Evolutionary conservation across 2,797 vertebrate genomes (phyloP).

Genomic region (Carapus acus): DNA sequence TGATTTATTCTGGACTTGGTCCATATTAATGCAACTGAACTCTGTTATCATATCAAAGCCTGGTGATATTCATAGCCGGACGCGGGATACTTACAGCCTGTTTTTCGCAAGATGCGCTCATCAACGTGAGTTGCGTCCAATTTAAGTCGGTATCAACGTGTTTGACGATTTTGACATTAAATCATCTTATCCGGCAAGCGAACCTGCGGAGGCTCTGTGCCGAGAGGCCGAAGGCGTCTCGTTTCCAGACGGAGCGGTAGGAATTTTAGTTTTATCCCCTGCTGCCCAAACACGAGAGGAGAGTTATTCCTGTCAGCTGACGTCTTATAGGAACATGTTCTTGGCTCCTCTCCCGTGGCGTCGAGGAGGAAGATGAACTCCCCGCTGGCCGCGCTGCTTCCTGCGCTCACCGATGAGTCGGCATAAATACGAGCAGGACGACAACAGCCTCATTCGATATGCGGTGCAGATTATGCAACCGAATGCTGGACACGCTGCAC

Average conservation of each 20-base stretch:
- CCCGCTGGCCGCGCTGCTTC: no score
- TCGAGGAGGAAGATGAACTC: no score
- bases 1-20: conserved; percentile 31
- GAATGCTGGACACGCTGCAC: conserved; percentile 13
- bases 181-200: conserved; percentile 22
- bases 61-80: conserved; percentile 27
- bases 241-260: no score
- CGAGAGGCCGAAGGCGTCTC: no score
- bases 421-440: no score
- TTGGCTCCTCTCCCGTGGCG: conserved; percentile 9
- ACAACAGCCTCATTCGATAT: conserved; percentile 3
- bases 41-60: conserved; percentile 29
- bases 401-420: no score
- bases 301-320: not conserved
- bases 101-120: conserved; percentile 45
- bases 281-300: not conserved
- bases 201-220: no score
- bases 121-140: conserved; percentile 24
- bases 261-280: conserved; percentile 6
- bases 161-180: conserved; percentile 40
- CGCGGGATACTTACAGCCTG: conserved; percentile 9
- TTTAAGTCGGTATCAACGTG: conserved; percentile 26
- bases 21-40: conserved; percentile 25
- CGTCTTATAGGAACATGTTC: not conserved
- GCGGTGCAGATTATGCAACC: conserved; percentile 6